Base-by-base conservation (phyloP, 2,888 invertebrate genomes). In the Biston stratarius region DNA sequence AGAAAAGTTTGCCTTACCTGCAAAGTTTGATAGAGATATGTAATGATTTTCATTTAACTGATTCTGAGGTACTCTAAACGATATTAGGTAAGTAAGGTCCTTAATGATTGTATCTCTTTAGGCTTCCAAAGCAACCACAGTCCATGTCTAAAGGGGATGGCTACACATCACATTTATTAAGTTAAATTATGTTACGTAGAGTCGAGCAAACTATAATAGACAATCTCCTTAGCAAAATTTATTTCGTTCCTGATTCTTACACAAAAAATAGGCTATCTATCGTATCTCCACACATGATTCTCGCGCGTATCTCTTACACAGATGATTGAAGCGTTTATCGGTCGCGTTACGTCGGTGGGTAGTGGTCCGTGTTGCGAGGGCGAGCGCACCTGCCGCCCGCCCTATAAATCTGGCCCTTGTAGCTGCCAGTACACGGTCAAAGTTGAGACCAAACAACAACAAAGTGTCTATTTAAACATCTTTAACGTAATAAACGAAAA, bases 341-440 rank as follows among this genome's bases (percentile, higher is more conserved):
- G 73, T 70, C 15, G 42, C 56, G 42, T 56, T 51, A 68, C 33
- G 57, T 68, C 70, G 53, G 51, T 74, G 84, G 56, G 79, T 79
- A 81, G 83, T 87, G 89, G 85, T 77, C 87, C 89, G 86, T 24
- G 52, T 42, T 33, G 42, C 12, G 87, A 91, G 92, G 93, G 92
- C 86, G 85, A 76, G 72, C 78, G 82, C 92, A 92, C 92, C 93
- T 92, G 92, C 91, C 88, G 77, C 72, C 80, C 80, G 79, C 83
- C 92, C 92, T 84, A 86, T 84, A 90, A 93, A 92, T 92, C 92
- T 92, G 91, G 87, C 88, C 87, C 86, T 85, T 84, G 86, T 84
- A 87, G 86, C 85, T 86, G 61, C 53, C 64, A 88, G 91, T 85
- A 86, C 75, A 88, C 0, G 66, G 52, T 15, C 74, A 74, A 75